A percentile compares a stretch with the other conserved stretches of the same genome.
Conservation (phyloP, 2,888 invertebrate genomes). For the Podabrus alpinus region DNA sequence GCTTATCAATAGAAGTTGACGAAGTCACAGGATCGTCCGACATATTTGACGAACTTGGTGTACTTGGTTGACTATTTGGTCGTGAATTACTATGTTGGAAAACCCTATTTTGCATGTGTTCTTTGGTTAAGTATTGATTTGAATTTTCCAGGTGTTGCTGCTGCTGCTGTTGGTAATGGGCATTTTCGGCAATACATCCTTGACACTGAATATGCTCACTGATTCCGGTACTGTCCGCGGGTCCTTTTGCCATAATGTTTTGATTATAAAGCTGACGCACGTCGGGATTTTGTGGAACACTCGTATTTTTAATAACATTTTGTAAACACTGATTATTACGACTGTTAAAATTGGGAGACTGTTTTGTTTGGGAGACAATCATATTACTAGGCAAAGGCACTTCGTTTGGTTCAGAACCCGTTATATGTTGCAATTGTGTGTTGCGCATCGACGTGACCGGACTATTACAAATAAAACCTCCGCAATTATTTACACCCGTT, state of each 20-base stretch:
- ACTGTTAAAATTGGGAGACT: slow-evolving; percentile 37
- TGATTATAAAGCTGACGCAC: slow-evolving; percentile 38
- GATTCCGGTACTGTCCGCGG: slow-evolving; percentile 47
- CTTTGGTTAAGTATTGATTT: slow-evolving; percentile 54
- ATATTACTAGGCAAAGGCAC: slow-evolving; percentile 55
- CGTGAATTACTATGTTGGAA: slow-evolving; percentile 48
- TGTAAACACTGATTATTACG: slow-evolving; percentile 45
- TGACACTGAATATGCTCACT: slow-evolving; percentile 58
- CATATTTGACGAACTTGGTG: slow-evolving; percentile 62
- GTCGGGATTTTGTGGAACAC: slow-evolving; percentile 19
- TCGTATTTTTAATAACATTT: slow-evolving; percentile 13
- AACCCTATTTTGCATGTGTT: slow-evolving; percentile 37
- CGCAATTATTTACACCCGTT: slow-evolving; percentile 51
- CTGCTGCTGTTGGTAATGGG: slow-evolving; percentile 49
- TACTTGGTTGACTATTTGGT: slow-evolving; percentile 58
- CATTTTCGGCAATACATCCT: slow-evolving; percentile 59
- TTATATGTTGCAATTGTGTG: slow-evolving; percentile 40
- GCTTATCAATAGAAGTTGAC: slow-evolving; percentile 67
- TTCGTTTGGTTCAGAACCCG: slow-evolving; percentile 48
- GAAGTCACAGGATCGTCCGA: slow-evolving; percentile 71
- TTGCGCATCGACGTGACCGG: slow-evolving; percentile 44
- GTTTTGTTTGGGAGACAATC: slow-evolving; percentile 44
- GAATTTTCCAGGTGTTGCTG: slow-evolving; percentile 48
- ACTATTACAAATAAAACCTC: slow-evolving; percentile 49
- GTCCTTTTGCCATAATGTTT: slow-evolving; percentile 35